These are phyloP conservation scores for Drosophila vallismaia DNA, from an alignment of 2,888 invertebrate species.

Conservation along the genomic window DNA sequence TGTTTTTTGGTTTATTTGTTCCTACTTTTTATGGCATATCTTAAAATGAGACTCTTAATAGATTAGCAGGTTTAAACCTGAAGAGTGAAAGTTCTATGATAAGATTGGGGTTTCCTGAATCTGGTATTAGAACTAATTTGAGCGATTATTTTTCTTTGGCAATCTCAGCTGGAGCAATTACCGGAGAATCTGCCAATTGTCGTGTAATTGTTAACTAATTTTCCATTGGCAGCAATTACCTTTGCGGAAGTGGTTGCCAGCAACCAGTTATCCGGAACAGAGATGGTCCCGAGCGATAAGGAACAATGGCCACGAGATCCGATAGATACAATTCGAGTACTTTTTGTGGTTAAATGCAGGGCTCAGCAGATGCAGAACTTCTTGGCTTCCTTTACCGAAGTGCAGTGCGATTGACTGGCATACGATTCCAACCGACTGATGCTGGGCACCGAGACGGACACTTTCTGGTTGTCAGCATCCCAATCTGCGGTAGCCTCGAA, in stretches of 20 bases:
- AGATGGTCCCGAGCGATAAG: slow-evolving; percentile 43
- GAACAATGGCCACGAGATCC: slow-evolving; percentile 50
- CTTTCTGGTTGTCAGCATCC: slow-evolving; percentile 34
- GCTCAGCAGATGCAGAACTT: slow-evolving; percentile 65
- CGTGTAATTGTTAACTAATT: slow-evolving; percentile 70
- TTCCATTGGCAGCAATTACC: slow-evolving; percentile 39
- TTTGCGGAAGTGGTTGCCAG: slow-evolving; percentile 39
- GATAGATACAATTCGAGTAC: slow-evolving; percentile 41
- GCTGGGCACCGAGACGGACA: slow-evolving; percentile 51
- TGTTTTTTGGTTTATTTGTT: neutral
- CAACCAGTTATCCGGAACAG: slow-evolving; percentile 7
- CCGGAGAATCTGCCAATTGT: slow-evolving; percentile 45
- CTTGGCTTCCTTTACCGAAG: slow-evolving; percentile 63
- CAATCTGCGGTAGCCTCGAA: slow-evolving; percentile 65
- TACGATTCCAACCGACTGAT: slow-evolving; percentile 69
- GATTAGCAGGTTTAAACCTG: neutral
- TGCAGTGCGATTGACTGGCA: slow-evolving; percentile 54
- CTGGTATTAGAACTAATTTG: slow-evolving; percentile 8
- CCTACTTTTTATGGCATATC: neutral
- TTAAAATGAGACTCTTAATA: neutral
- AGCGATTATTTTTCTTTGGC: neutral
- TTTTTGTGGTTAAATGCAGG: slow-evolving; percentile 9
- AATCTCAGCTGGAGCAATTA: slow-evolving; percentile 29
- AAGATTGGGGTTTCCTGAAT: neutral
- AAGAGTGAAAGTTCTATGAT: neutral